phyloP scores from a whole-genome alignment of 2,888 invertebrate genomes.

The Molanna angustata region DNA sequence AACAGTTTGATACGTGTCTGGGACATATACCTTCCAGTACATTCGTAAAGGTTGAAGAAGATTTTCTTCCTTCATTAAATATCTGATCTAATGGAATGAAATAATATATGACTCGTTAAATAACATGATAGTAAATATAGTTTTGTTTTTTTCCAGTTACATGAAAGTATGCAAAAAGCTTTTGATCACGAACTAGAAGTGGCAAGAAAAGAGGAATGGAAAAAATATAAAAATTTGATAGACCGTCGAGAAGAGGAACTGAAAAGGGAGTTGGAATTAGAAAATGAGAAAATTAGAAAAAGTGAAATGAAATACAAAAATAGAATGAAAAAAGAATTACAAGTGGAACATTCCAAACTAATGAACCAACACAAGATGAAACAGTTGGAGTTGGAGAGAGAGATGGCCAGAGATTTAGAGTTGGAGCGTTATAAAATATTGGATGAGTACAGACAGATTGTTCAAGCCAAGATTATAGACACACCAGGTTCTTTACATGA shows the following conservation, averaged over 20 bases:
- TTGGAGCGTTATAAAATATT: constrained; percentile 34
- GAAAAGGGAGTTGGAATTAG: constrained; percentile 21
- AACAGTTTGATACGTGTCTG: too few species aligned
- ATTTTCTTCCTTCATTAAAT: too few species aligned
- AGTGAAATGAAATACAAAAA: constrained; percentile 13
- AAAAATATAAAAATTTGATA: constrained; percentile 20
- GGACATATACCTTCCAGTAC: too few species aligned
- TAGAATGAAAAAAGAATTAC: constrained; percentile 31
- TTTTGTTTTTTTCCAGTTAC: constrained; percentile 18
- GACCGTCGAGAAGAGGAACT: constrained; percentile 19
- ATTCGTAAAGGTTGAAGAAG: too few species aligned
- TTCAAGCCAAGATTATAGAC: constrained; percentile 7
- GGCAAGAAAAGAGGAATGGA: constrained; percentile 22
- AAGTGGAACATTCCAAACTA: constrained; percentile 27
- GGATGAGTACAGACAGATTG: constrained; percentile 31
- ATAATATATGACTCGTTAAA: too few species aligned
- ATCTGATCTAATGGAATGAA: too few species aligned
- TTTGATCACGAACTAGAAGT: constrained; percentile 30
- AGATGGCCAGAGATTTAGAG: constrained; percentile 31
- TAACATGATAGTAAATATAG: not conserved
- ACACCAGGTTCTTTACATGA: constrained; percentile 8
- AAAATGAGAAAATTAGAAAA: constrained; percentile 23
- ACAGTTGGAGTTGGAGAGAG: constrained; percentile 33
- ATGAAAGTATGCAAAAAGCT: constrained; percentile 29
- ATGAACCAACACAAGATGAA: constrained; percentile 35